A percentile compares a stretch with the other conserved stretches of the same genome.
phyloP scores from a whole-genome alignment of 1,140 invertebrate species.

The Stegodyphus mimosarum region DNA sequence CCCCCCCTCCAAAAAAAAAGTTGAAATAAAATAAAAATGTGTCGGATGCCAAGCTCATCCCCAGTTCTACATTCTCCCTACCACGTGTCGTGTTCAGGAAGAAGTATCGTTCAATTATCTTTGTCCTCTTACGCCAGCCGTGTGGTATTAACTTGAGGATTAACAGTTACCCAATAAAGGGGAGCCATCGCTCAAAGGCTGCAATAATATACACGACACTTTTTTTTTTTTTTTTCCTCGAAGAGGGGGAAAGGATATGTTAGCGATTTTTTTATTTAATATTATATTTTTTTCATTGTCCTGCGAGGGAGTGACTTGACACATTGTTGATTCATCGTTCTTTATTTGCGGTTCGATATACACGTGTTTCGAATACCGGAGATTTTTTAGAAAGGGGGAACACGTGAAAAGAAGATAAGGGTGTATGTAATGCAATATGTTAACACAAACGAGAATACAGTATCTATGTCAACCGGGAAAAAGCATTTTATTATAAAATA shows the following conservation, averaged over 20 bases:
- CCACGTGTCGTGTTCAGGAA: conserved; percentile 21
- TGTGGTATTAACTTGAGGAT: conserved; percentile 44
- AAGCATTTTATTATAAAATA: conserved; percentile 6
- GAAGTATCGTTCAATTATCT: conserved; percentile 56
- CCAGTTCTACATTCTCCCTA: background rate
- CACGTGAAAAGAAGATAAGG: no score
- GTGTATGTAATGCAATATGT: no score
- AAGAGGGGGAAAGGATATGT: background rate
- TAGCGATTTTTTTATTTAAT: no score
- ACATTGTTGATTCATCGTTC: conserved; percentile 58
- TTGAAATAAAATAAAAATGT: no score
- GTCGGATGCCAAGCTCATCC: no score
- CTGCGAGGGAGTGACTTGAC: conserved; percentile 43
- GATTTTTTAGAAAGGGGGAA: background rate
- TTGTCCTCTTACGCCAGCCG: background rate
- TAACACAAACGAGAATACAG: background rate
- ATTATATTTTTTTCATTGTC: conserved; percentile 1
- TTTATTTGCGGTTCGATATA: conserved; percentile 56
- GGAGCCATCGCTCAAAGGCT: conserved; percentile 35
- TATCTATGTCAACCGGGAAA: background rate
- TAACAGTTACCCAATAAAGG: conserved; percentile 49
- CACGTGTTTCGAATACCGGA: conserved; percentile 37
- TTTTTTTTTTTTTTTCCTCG: conserved; percentile 15
- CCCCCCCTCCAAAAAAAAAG: no score
- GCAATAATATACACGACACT: conserved; percentile 42